Evolutionary conservation across 2,113 vertebrate species (phyloP).

Genomic region (Plestiodon gilberti): DNA sequence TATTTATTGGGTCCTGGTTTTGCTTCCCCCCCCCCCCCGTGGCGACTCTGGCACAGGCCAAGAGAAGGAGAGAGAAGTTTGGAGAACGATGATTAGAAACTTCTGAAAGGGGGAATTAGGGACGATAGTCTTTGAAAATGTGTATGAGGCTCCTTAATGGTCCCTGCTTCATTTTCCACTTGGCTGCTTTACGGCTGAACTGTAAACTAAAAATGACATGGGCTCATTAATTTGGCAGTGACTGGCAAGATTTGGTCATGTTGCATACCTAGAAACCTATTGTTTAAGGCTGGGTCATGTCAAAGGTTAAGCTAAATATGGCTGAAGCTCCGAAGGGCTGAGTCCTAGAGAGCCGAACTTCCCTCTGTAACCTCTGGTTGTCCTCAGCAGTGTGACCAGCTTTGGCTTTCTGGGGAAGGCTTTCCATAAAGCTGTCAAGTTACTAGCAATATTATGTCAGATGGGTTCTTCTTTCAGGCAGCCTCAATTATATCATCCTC

Average conservation of each 20-base stretch:
- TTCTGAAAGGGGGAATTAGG: constrained; percentile 72
- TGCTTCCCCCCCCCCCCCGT: constrained; percentile 36
- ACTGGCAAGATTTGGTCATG: constrained; percentile 81
- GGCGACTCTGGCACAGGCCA: constrained; percentile 59
- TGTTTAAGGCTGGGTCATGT: constrained; percentile 83
- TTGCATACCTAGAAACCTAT: constrained; percentile 82
- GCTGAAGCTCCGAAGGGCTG: constrained; percentile 72
- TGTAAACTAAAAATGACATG: constrained; percentile 87
- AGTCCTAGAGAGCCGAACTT: constrained; percentile 72
- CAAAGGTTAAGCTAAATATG: constrained; percentile 82
- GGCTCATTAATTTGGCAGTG: constrained; percentile 89
- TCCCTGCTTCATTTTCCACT: constrained; percentile 84
- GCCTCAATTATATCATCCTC: constrained; percentile 74
- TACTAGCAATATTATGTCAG: constrained; percentile 77
- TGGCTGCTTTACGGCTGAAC: constrained; percentile 81
- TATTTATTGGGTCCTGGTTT: constrained; percentile 36
- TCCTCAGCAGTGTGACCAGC: constrained; percentile 65
- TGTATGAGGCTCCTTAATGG: constrained; percentile 72
- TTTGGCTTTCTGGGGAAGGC: constrained; percentile 64
- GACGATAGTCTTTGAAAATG: constrained; percentile 70
- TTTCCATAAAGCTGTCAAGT: constrained; percentile 71
- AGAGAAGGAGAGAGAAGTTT: constrained; percentile 44
- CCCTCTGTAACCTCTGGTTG: constrained; percentile 67
- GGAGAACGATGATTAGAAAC: constrained; percentile 66
- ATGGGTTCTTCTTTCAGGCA: constrained; percentile 66